phyloP scores from a whole-genome alignment of 2,797 vertebrate species.

The Hybognathus amarus region DNA sequence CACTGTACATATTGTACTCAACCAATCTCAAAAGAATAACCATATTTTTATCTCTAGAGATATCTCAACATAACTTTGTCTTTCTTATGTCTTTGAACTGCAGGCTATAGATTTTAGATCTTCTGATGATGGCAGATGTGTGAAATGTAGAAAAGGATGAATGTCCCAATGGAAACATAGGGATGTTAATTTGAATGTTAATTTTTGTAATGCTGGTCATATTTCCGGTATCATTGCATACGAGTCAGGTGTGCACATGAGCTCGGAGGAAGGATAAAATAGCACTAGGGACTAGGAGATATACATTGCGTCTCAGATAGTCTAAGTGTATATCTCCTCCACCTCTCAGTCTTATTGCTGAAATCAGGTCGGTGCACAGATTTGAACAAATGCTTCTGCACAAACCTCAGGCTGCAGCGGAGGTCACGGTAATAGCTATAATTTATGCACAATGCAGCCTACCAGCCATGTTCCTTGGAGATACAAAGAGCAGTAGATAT shows the following conservation, averaged over 20 bases:
- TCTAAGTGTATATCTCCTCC: not conserved
- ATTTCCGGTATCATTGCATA: not conserved
- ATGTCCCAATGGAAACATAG: not conserved
- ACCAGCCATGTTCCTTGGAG: not conserved
- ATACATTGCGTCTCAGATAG: not conserved
- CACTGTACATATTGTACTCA: not conserved
- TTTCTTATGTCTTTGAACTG: not conserved
- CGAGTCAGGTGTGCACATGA: not conserved
- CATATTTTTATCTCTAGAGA: not conserved
- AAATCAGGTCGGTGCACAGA: conserved; percentile 49
- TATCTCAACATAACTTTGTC: not conserved
- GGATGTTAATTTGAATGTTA: not conserved
- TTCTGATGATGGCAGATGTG: not conserved
- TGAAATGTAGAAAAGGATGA: not conserved
- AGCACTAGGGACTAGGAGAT: not conserved
- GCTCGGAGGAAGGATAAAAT: not conserved
- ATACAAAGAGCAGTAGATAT: conserved; percentile 28
- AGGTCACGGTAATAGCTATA: not conserved
- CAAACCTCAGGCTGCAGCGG: conserved; percentile 17
- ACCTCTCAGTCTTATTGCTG: conserved; percentile 6
- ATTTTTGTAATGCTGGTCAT: not conserved
- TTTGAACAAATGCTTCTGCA: conserved; percentile 4
- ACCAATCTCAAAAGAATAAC: not conserved
- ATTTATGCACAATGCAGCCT: conserved; percentile 7
- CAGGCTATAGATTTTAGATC: not conserved